Evolutionary conservation across 2,113 vertebrate genomes (phyloP), one percentile per base, ranked within the genome.

Genomic region (Barbus barbus): DNA sequence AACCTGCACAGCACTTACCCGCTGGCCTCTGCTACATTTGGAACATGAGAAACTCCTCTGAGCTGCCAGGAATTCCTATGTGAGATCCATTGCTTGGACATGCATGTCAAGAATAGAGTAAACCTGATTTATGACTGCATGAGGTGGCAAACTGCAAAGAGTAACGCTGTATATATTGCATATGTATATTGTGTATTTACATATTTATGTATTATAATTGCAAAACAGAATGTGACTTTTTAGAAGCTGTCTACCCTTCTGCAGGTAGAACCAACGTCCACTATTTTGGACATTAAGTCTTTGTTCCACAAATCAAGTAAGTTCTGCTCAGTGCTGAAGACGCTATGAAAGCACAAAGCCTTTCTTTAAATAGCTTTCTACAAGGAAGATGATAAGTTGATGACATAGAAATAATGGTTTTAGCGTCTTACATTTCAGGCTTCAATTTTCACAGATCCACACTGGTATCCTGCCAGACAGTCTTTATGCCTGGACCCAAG

Each of bases 181-280:
- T 65, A 65, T 65, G 3, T 16, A 65, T 33, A 65, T 7, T 22
- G 18, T 22, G 51, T 53, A 8, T 53, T 56, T 56, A 22, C 9
- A 7, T 9, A 56, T 53, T 56, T 56, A 22, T 22, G 20, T 9
- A 56, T 56, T 22, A 22, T n/a, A 9, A 67, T 24, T 74, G 14
- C 24, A 48, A 46, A 72, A 24, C 20, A 41, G 4, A 41, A n/a
- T 72, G 69, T 72, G 41, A 2, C 20, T 44, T 16, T 73, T 73
- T 26, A 73, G n/a, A 22, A 73, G 36, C 22, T 69, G 5, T 77
- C 48, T 26, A 11, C 67, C 8, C 26, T 12, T 72, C 18, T 85
- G n/a, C 88, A 97, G 97, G 97, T 98, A 90, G 97, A 97, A 85
- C 97, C 97, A 46, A 95, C 96, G 31, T 94, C 97, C 51, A 97